Evolutionary conservation across 2,113 vertebrate genomes (phyloP), one percentile per base, ranked within the genome.

Genomic region (Tringa solitaria): DNA sequence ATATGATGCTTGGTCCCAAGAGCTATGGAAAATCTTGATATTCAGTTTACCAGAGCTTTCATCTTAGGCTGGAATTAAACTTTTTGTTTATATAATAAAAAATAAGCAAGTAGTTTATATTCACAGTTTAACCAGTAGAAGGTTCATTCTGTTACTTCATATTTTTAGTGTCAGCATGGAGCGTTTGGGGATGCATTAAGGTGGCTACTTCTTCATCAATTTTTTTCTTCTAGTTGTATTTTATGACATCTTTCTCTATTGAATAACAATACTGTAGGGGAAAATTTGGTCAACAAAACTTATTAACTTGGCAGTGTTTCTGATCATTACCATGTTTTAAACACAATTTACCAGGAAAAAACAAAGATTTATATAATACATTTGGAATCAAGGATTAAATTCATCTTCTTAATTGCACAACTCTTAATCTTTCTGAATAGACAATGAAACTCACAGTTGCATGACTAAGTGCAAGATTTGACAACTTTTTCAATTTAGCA

Each of bases 401-500:
- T 92, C 9, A 81, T 96, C 78, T 56, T 87, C 69, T 95, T 97
- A 97, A 97, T 96, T 97, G 87, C 90, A 90, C 37, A 85, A 77
- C 95, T 65, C 78, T 96, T 96, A 97, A 94, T 97, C 79, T 97
- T 89, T 94, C 69, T 85, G 88, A 97, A 83, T 79, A 96, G 91
- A 97, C 67, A 92, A 96, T 91, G 88, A 97, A 97, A 95, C 84
- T 94, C 91, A 96, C 56, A 96, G 61, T 79, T 91, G 90, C 89
- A 90, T 96, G 89, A 96, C 94, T 96, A 96, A 97, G 54, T 92
- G 64, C 30, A 94, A 89, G 92, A 96, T 96, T 86, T 94, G 95
- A 96, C 95, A 96, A 88, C 53, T 97, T 97, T 95, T 97, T 96
- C 90, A 95, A 95, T 96, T 95, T 91, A 95, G 24, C 81, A 80